Evolutionary conservation across 2,797 vertebrate genomes (phyloP), one percentile per base, ranked within the genome.

Genomic region (Danio aesculapii): DNA sequence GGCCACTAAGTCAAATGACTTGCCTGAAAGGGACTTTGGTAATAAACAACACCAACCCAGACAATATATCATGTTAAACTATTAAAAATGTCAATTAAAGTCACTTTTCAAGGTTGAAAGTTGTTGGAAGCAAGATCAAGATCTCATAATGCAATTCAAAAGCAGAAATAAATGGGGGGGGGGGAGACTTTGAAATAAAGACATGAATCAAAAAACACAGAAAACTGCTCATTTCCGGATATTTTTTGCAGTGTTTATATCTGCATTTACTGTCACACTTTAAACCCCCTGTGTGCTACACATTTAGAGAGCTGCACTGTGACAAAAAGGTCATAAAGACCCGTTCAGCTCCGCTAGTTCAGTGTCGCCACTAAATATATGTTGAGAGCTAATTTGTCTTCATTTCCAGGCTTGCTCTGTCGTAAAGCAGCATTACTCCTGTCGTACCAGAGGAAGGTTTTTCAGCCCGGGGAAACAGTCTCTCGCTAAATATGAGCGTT

Each of bases 331-430:
- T 41, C 68, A 70, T 43, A 43, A 53, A 70, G 21, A 43, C 3
- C 8, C 0, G 10, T 55, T 70, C 14, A 55, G 30, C 30, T 70
- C 68, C 68, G 41, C 14, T 52, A 39, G 67, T 43, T 67, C 64
- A 67, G 1, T 67, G 1, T 5, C 43, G 39, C 68, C 16, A 43
- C 50, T 17, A 55, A 71, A 55, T 17, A 71, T 5, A 43, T 17
- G 55, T 55, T n/a, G 30, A 55, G 16, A 55, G 43, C 9, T 70
- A 71, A 71, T 71, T 71, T 7, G 2, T 43, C 68, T 55, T 58
- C 12, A 46, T 72, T 58, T 44, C 21, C n/a, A 43, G 68, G 30
- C 21, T 59, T 30, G 17, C 59, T 6, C 19, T 13, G 8, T 47
- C 9, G 12, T 43, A 41, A 66, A 66, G 41, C 44, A 19, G 63